Conservation (phyloP, 2,888 invertebrate genomes). For the Megamerina dolium region DNA sequence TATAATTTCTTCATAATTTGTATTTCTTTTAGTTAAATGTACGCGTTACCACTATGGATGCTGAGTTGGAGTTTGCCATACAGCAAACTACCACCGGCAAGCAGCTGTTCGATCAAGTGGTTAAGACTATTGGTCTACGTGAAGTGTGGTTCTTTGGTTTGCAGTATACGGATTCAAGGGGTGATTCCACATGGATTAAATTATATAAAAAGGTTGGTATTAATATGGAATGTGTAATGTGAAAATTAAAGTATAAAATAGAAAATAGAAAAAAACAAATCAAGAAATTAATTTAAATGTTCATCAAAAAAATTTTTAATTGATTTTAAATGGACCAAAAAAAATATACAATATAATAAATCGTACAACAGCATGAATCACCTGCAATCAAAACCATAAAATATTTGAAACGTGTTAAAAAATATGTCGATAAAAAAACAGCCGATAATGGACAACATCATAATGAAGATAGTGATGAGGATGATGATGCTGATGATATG, state of each 20-base stretch:
- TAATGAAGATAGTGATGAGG: conserved; percentile 51
- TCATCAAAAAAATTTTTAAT: too few relatives aligned
- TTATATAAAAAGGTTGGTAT: conserved; percentile 95
- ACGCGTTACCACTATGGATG: conserved; percentile 99
- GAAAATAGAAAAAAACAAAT: too few relatives aligned
- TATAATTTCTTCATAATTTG: conserved; percentile 1
- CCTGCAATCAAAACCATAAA: conserved; percentile 47
- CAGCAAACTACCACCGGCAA: conserved; percentile 99
- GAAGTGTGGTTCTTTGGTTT: conserved; percentile 99
- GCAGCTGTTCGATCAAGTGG: conserved; percentile 99
- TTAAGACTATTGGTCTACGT: conserved; percentile 96
- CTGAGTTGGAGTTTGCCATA: conserved; percentile 99
- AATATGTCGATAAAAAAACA: conserved; percentile 48
- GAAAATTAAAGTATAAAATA: too few relatives aligned
- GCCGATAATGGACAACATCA: conserved; percentile 34
- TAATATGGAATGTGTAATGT: too few relatives aligned
- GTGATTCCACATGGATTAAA: conserved; percentile 97
- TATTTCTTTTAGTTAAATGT: conserved; percentile 81
- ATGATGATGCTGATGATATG: conserved; percentile 62
- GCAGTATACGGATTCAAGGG: conserved; percentile 97
- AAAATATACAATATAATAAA: too few relatives aligned
- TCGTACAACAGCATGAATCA: conserved; percentile 44
- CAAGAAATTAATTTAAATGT: too few relatives aligned
- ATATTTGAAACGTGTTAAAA: conserved; percentile 48
- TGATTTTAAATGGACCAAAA: too few relatives aligned